Conservation (phyloP, 1,140 invertebrate species). For the Lanistes nyassanus region DNA sequence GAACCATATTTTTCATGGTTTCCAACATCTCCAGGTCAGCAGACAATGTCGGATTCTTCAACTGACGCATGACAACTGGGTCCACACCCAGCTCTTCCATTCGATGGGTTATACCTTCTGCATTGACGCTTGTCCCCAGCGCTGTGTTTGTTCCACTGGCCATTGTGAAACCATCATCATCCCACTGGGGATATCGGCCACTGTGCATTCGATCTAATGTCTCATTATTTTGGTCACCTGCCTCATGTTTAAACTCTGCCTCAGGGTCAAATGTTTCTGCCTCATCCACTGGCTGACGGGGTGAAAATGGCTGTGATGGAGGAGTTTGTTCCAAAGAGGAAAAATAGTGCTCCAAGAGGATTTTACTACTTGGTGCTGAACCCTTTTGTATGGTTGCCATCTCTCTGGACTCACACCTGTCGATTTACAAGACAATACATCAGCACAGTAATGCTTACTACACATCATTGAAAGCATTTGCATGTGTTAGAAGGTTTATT, state of each 20-base stretch:
- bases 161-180: constrained; percentile 34
- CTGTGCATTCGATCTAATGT: too few relatives aligned
- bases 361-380: too few relatives aligned
- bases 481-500: too few relatives aligned
- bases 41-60: constrained; percentile 20
- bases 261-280: constrained; percentile 1
- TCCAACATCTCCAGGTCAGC: constrained; percentile 25
- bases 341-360: constrained; percentile 7
- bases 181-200: neutral
- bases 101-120: constrained; percentile 55
- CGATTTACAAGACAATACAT: too few relatives aligned
- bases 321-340: constrained; percentile 46
- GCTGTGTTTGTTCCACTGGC: constrained; percentile 39
- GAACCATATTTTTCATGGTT: constrained; percentile 41
- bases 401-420: too few relatives aligned
- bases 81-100: constrained; percentile 53
- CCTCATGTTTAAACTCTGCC: constrained; percentile 1
- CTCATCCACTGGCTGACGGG: constrained; percentile 4
- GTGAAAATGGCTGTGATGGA: neutral
- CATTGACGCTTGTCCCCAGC: constrained; percentile 44
- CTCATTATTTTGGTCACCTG: constrained; percentile 16
- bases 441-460: too few relatives aligned
- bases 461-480: too few relatives aligned
- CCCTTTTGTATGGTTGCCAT: too few relatives aligned
- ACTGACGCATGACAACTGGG: constrained; percentile 6